Evolutionary conservation across 2,888 invertebrate genomes (phyloP), one percentile per base, ranked within the genome.

Genomic region (Phytoseiulus persimilis): DNA sequence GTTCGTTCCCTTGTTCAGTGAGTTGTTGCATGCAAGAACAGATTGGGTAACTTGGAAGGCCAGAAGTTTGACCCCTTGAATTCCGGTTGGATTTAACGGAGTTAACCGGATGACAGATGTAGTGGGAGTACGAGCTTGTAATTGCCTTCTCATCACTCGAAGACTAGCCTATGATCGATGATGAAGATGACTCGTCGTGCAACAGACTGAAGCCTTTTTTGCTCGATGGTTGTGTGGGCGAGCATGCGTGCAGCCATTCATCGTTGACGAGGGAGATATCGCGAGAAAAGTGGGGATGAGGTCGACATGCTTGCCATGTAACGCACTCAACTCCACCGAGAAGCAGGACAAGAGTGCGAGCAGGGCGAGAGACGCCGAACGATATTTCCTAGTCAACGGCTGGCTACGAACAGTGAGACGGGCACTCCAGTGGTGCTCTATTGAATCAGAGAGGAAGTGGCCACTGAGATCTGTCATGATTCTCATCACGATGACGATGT

Each of bases 141-240:
- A 87, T 87, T 87, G 87, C 39, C 87, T 87, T 87, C 87, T 87
- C 87, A 87, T 87, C 87, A 87, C 87, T 87, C 87, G 87, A 87
- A 28, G 45, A 87, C 45, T 33, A 45, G 87, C 65, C 65, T 65
- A 65, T 87, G 87, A 87, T 87, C 87, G 87, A 87, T 87, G 87
- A 87, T 87, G 87, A 87, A 87, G 87, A 87, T 87, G 87, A 87
- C 87, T 87, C 87, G 32, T 65, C 65, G 65, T 65, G 65, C 65
- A 65, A 65, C 65, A 65, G 65, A 65, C 18, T 65, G 65, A 65
- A 65, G 65, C 65, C 65, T 65, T 65, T 65, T 65, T 65, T 65
- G 65, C 65, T 65, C 18, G 65, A 65, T 65, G 65, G 23, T 18
- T 65, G 65, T 65, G 65, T 65, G 65, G 65, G 65, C 65, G 65